These are phyloP conservation scores for Beris chalybata DNA, from an alignment of 2,888 invertebrate species.

Conservation along the genomic window DNA sequence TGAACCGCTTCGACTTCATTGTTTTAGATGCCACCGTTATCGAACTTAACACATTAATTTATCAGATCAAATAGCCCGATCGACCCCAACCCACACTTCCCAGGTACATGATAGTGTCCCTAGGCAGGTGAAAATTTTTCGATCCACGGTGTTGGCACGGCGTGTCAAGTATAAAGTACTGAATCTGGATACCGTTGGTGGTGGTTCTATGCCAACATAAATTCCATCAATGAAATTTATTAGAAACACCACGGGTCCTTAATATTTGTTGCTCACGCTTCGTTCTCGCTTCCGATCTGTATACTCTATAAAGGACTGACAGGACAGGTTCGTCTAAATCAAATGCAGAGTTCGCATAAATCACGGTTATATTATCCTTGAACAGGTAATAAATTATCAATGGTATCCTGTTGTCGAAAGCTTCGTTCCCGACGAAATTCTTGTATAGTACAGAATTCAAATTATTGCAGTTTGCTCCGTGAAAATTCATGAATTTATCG, in stretches of 20 bases:
- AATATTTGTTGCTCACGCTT: background rate
- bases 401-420: constrained; percentile 6
- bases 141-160: too few relatives aligned
- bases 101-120: too few relatives aligned
- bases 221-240: constrained; percentile 30
- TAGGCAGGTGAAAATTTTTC: too few relatives aligned
- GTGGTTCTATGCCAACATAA: constrained; percentile 22
- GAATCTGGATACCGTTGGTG: constrained; percentile 4
- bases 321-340: constrained; percentile 28
- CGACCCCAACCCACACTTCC: too few relatives aligned
- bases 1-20: too few relatives aligned
- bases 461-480: constrained; percentile 14
- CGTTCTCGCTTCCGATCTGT: background rate
- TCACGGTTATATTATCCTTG: constrained; percentile 30
- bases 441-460: constrained; percentile 18
- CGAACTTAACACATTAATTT: too few relatives aligned
- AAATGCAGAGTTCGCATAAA: constrained; percentile 28
- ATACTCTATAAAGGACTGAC: constrained; percentile 21
- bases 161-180: constrained; percentile 26
- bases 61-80: too few relatives aligned
- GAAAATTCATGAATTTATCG: constrained; percentile 15
- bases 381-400: constrained; percentile 29
- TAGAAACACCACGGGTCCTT: constrained; percentile 13
- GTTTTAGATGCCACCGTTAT: too few relatives aligned
- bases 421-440: background rate